Evolutionary conservation across 2,797 vertebrate genomes (phyloP).

Genomic region (Hybognathus amarus): DNA sequence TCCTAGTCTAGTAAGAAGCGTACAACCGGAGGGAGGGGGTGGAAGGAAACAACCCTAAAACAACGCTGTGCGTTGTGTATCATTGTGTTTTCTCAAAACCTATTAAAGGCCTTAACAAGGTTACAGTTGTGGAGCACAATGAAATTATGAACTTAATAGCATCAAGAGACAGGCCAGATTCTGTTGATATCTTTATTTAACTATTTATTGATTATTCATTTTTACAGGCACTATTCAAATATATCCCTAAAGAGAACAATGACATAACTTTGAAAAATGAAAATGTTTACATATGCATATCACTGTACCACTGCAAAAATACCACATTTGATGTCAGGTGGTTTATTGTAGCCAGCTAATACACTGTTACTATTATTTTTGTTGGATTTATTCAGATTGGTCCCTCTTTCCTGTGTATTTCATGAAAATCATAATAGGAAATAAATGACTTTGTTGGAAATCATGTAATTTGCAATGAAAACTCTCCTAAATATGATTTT

Average conservation of each 20-base stretch:
- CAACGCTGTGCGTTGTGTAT: slow-evolving; percentile 89
- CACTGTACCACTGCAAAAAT: slow-evolving; percentile 88
- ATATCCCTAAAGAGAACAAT: slow-evolving; percentile 82
- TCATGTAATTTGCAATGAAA: slow-evolving; percentile 13
- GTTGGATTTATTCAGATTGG: background rate
- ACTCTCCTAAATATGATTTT: slow-evolving; percentile 36
- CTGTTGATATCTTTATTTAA: slow-evolving; percentile 50
- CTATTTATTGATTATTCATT: slow-evolving; percentile 56
- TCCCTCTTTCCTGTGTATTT: slow-evolving; percentile 24
- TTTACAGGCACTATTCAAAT: slow-evolving; percentile 82
- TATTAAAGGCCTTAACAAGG: slow-evolving; percentile 86
- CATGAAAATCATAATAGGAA: background rate
- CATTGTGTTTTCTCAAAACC: slow-evolving; percentile 74
- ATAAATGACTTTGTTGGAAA: background rate
- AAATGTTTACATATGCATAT: slow-evolving; percentile 98
- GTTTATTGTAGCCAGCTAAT: slow-evolving; percentile 34
- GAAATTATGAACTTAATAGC: slow-evolving; percentile 79
- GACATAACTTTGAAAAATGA: slow-evolving; percentile 57
- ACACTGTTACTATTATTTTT: slow-evolving; percentile 63
- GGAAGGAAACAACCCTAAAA: slow-evolving; percentile 49
- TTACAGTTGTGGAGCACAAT: slow-evolving; percentile 92
- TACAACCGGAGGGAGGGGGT: background rate
- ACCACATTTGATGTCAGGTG: slow-evolving; percentile 58
- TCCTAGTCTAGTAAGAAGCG: slow-evolving; percentile 7
- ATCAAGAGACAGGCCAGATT: slow-evolving; percentile 55